phyloP scores from a whole-genome alignment of 2,113 vertebrate species.

The Verasper variegatus region DNA sequence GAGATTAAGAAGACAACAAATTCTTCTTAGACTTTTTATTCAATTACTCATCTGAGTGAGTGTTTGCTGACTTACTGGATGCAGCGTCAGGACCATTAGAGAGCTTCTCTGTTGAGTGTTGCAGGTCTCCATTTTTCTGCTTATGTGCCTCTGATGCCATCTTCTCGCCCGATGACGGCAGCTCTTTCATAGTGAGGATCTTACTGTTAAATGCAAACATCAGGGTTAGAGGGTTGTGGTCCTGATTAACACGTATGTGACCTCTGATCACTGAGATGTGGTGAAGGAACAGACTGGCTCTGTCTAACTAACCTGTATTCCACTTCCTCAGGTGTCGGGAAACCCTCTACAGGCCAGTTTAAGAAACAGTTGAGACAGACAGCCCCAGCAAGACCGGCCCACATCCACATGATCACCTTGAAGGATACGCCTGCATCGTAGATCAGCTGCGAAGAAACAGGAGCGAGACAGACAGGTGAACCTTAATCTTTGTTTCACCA shows the following conservation, averaged over 20 bases:
- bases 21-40: no score
- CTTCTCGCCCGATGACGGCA: constrained; percentile 79
- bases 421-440: constrained; percentile 87
- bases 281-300: neutral
- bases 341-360: constrained; percentile 90
- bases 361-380: constrained; percentile 90
- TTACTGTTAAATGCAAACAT: constrained; percentile 74
- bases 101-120: constrained; percentile 73
- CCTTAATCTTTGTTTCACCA: no score
- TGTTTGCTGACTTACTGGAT: constrained; percentile 74
- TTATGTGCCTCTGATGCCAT: constrained; percentile 77
- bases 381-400: constrained; percentile 85
- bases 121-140: constrained; percentile 71
- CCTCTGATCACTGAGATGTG: neutral
- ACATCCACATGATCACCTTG: constrained; percentile 87
- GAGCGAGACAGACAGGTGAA: neutral
- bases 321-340: constrained; percentile 88
- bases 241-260: neutral
- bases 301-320: constrained; percentile 82
- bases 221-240: neutral
- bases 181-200: constrained; percentile 62
- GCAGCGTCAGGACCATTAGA: constrained; percentile 28
- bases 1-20: neutral
- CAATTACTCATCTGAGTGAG: no score
- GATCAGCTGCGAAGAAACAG: constrained; percentile 80